These are phyloP conservation scores for Pollenia labialis DNA, from an alignment of 2,888 invertebrate genomes.

Conservation along the genomic window DNA sequence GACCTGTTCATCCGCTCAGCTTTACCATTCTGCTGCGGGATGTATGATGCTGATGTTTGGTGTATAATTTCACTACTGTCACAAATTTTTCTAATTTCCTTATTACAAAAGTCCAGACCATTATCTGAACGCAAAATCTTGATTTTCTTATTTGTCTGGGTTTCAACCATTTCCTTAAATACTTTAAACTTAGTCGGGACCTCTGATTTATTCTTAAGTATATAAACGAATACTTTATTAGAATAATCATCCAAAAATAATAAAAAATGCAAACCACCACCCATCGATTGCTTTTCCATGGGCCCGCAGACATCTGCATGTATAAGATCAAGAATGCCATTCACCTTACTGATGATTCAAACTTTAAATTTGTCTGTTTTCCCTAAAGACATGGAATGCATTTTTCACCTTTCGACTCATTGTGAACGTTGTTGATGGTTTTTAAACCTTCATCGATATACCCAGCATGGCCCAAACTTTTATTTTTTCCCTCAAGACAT, in stretches of 20 bases:
- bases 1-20: constrained; percentile 47
- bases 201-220: constrained; percentile 41
- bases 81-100: constrained; percentile 1
- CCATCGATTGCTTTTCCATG: too few species aligned
- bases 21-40: constrained; percentile 39
- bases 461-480: too few species aligned
- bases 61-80: constrained; percentile 3
- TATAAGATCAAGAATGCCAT: too few species aligned
- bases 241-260: constrained; percentile 51
- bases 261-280: too few species aligned
- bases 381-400: too few species aligned
- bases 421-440: too few species aligned
- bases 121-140: constrained; percentile 48
- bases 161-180: constrained; percentile 44
- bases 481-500: too few species aligned
- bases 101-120: constrained; percentile 41
- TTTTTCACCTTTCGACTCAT: too few species aligned
- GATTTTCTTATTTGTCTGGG: constrained; percentile 43
- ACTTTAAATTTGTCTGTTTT: too few species aligned
- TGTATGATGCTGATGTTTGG: constrained; percentile 42
- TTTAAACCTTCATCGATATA: too few species aligned
- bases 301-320: too few species aligned
- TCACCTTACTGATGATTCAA: too few species aligned
- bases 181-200: constrained; percentile 11
- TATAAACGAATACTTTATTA: constrained; percentile 42